Conservation (phyloP, 92 coral and sea anemone species). For the Actinernus sp. region DNA sequence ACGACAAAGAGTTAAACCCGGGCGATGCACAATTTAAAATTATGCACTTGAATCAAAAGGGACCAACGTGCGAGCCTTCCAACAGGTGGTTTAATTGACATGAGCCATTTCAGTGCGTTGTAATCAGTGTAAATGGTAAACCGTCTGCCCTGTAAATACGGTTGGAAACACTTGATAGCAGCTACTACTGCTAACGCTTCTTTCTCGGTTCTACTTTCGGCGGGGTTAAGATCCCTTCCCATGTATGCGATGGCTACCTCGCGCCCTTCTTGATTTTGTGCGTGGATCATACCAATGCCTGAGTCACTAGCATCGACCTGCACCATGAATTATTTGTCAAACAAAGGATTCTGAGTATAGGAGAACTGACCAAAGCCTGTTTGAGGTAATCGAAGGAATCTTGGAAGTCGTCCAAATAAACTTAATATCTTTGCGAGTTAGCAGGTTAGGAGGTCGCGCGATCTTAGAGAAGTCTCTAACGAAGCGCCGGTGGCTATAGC, state of each 20-base stretch:
- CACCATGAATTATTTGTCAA: conserved; percentile 12
- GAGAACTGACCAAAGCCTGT: conserved; percentile 24
- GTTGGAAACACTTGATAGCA: conserved; percentile 45
- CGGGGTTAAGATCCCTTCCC: conserved; percentile 33
- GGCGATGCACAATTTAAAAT: too few species aligned
- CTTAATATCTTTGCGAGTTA: conserved; percentile 31
- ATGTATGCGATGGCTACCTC: conserved; percentile 55
- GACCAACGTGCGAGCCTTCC: conserved; percentile 65
- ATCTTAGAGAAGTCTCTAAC: conserved; percentile 48
- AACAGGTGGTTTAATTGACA: conserved; percentile 21
- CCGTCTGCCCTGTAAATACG: conserved; percentile 31
- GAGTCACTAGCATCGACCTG: conserved; percentile 37
- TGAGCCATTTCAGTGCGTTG: conserved; percentile 47
- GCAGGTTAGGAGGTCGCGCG: conserved; percentile 47
- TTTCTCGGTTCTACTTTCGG: conserved; percentile 52
- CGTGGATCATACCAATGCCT: conserved; percentile 30
- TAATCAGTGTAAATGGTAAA: conserved; percentile 55
- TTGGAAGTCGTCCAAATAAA: conserved; percentile 60
- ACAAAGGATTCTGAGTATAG: conserved; percentile 53
- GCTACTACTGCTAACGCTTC: conserved; percentile 37
- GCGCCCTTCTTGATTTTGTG: conserved; percentile 27
- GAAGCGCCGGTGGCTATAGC: conserved; percentile 48
- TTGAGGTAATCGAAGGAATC: conserved; percentile 36
- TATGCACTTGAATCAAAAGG: conserved; percentile 36
- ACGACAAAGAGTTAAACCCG: too few species aligned